Evolutionary conservation across 2,113 vertebrate species (phyloP), one percentile per base, ranked within the genome.

Genomic region (Pangasianodon gigas): DNA sequence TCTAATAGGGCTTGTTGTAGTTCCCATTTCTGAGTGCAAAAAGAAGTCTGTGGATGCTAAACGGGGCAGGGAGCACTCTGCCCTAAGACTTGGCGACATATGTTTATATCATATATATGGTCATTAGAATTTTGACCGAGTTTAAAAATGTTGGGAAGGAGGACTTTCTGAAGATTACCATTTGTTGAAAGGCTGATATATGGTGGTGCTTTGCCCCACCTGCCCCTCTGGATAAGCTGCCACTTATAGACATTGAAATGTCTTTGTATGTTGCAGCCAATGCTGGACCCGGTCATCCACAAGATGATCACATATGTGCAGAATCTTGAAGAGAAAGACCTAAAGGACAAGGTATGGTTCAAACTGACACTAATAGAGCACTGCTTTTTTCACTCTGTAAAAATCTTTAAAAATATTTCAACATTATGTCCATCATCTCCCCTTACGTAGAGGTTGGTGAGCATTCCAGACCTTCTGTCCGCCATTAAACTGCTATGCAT

Each of bases 241-340:
- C 8, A 11, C 18, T 52, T 16, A n/a, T 52, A 18, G 75, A 3
- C 24, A 16, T 32, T 82, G 29, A 69, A 26, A 13, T 44, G 79
- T 41, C 4, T 62, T 75, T 92, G 86, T 94, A 89, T 93, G 93
- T 91, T 91, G 65, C 90, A 99, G 98, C 98, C 98, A 56, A 99
- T 99, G 98, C 95, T 99, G 86, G 98, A 99, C 94, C 98, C 98
- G 24, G 97, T 99, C 89, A 99, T 99, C 93, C 98, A 98, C 92
- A 99, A 98, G 94, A 98, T 99, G 94, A 99, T 99, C 93, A 98
- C 97, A 69, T 99, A 99, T 85, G 98, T 99, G 65, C 98, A 99
- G 95, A 98, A 97, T 71, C 96, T 99, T 82, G 98, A 99, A 93
- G 98, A 99, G 93, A 99, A 99, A 93, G 98, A 99, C 94, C 96